These are phyloP conservation scores for Rhinella marina DNA, from an alignment of 2,797 vertebrate genomes.

Conservation along the genomic window DNA sequence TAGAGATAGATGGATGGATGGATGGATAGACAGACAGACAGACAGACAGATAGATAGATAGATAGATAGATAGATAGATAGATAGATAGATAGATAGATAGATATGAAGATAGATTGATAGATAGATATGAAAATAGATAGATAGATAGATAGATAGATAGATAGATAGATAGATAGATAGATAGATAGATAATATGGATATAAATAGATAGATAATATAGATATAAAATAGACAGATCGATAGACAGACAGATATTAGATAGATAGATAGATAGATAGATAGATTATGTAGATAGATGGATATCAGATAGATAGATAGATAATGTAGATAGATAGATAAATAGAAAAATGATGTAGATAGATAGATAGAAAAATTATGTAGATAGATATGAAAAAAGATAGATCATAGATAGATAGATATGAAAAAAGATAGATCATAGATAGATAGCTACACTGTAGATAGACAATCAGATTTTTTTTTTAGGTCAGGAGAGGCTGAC, in stretches of 20 bases:
- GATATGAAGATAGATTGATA: not conserved
- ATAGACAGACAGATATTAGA: not conserved
- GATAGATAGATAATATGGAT: not conserved
- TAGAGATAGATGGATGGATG: not conserved
- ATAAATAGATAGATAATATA: not conserved
- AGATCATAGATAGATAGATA: not conserved
- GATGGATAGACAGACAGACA: not conserved
- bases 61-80: slow-evolving; percentile 16
- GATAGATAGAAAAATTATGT: no score
- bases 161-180: slow-evolving; percentile 7
- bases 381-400: not conserved
- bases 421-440: not conserved
- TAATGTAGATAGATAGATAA: not conserved
- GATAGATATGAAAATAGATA: not conserved
- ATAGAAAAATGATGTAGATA: no score
- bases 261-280: slow-evolving; percentile 2
- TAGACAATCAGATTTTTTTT: not conserved
- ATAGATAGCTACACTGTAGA: not conserved
- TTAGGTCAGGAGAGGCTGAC: not conserved
- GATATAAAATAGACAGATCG: not conserved
- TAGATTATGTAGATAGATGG: not conserved
- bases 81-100: slow-evolving; percentile 13
- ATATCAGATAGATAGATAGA: not conserved
- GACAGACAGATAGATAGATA: not conserved
- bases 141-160: not conserved